Percentiles rank a stretch among this genome's conserved stretches.
Evolutionary conservation across 2,113 vertebrate genomes (phyloP).

Genomic region (Phalacrocorax aristotelis): DNA sequence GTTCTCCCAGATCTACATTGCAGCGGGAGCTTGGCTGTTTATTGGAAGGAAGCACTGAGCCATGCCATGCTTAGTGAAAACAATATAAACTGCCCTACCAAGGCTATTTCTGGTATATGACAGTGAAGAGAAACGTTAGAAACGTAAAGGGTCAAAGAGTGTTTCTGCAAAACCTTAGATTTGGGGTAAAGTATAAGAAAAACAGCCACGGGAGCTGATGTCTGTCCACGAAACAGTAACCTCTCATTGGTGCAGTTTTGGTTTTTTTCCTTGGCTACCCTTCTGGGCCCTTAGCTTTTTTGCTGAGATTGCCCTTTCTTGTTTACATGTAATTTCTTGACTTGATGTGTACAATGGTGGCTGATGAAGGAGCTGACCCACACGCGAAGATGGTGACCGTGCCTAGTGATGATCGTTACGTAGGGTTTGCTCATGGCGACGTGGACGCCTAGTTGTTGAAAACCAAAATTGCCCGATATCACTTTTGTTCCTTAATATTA

Average conservation of each 20-base stretch:
- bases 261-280: not conserved
- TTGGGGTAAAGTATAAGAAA: not conserved
- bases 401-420: not conserved
- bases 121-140: not conserved
- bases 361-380: not conserved
- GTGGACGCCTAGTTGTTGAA: not conserved
- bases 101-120: accelerated
- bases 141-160: not conserved
- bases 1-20: not conserved
- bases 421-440: not conserved
- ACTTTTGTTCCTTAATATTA: not conserved
- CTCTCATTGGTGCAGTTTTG: no score
- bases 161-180: not conserved
- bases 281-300: not conserved
- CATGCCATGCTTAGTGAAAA: not conserved
- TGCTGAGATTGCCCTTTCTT: not conserved
- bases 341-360: no score
- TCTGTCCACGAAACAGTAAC: not conserved
- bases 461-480: not conserved
- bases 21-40: not conserved
- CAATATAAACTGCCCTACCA: accelerated
- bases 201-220: not conserved
- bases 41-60: not conserved
- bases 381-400: not conserved
- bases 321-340: not conserved